phyloP scores from a whole-genome alignment of 2,113 vertebrate species.

The Oncorhynchus keta region DNA sequence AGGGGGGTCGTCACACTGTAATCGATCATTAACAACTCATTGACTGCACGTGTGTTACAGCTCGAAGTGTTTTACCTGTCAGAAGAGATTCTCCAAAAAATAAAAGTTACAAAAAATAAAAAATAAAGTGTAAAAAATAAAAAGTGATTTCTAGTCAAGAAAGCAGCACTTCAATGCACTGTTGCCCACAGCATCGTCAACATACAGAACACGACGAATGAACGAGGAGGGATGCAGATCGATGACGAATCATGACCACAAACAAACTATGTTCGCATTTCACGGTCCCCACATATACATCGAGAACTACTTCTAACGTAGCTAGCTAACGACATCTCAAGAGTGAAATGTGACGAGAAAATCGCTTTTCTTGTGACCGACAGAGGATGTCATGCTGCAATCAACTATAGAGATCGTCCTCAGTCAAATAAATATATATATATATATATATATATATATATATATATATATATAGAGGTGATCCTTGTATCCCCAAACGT shows the following conservation, averaged over 20 bases:
- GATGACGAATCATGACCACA: neutral
- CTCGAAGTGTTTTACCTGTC: slow-evolving; percentile 27
- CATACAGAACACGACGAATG: slow-evolving; percentile 2
- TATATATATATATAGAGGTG: neutral
- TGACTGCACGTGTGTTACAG: slow-evolving; percentile 26
- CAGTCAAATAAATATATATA: no score
- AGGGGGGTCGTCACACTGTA: neutral
- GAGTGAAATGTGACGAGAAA: neutral
- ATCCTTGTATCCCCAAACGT: neutral
- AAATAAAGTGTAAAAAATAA: slow-evolving; percentile 17
- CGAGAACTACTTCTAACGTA: neutral
- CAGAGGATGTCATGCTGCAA: neutral
- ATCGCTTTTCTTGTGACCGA: neutral
- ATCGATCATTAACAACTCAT: neutral
- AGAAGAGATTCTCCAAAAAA: neutral
- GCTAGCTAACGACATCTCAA: neutral
- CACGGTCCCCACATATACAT: neutral
- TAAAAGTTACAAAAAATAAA: slow-evolving; percentile 45
- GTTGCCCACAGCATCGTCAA: slow-evolving; percentile 75
- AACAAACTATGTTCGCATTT: neutral
- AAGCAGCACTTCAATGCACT: slow-evolving; percentile 64
- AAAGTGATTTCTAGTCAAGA: slow-evolving; percentile 40
- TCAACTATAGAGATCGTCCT: neutral
- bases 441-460: neutral
- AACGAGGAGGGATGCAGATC: neutral